These are phyloP conservation scores for Helostoma temminkii DNA, from an alignment of 2,797 vertebrate species.

Conservation along the genomic window DNA sequence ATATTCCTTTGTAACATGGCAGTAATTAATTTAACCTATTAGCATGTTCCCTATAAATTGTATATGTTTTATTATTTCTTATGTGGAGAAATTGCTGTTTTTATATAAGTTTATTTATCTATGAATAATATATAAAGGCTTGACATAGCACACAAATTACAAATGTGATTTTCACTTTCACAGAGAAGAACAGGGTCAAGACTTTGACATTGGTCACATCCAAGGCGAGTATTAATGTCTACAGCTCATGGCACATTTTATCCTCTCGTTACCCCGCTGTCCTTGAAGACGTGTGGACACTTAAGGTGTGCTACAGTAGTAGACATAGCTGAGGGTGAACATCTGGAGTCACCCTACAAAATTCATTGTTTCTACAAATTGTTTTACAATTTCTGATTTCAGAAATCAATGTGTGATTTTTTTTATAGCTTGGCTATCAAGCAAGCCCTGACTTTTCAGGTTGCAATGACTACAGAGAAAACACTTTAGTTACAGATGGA, in stretches of 20 bases:
- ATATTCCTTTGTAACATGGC: too few relatives aligned
- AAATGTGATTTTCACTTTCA: too few relatives aligned
- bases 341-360: not conserved
- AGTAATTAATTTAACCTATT: too few relatives aligned
- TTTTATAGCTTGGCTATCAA: not conserved
- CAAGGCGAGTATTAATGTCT: too few relatives aligned
- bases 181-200: too few relatives aligned
- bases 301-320: too few relatives aligned
- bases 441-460: not conserved
- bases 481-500: not conserved
- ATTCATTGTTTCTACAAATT: not conserved
- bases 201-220: not conserved
- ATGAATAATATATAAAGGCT: too few relatives aligned
- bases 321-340: not conserved
- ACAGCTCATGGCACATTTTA: not conserved
- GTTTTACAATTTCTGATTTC: conserved; percentile 1
- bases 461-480: not conserved
- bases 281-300: not conserved
- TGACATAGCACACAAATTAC: too few relatives aligned
- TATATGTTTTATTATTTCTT: too few relatives aligned
- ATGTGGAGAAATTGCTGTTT: too few relatives aligned
- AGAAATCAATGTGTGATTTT: not conserved
- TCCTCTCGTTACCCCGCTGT: not conserved
- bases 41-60: too few relatives aligned
- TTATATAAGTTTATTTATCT: too few relatives aligned